phyloP scores from a whole-genome alignment of 1,140 invertebrate genomes.

The Lucilia cuprina region DNA sequence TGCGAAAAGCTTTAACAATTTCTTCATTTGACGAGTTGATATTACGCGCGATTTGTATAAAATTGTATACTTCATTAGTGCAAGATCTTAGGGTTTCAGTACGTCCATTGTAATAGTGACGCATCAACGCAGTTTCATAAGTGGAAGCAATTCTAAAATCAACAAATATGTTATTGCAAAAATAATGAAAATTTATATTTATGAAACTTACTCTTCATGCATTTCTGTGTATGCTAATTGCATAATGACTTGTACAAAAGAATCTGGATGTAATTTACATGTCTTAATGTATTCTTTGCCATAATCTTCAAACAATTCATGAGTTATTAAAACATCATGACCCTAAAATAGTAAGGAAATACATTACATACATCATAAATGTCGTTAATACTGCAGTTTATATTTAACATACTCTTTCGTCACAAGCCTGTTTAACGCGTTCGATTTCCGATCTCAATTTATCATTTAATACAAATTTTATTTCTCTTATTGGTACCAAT shows the following conservation, averaged over 20 bases:
- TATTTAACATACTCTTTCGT: conserved; percentile 45
- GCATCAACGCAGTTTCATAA: conserved; percentile 67
- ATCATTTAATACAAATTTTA: conserved; percentile 55
- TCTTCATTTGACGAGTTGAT: conserved; percentile 43
- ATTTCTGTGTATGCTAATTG: conserved; percentile 69
- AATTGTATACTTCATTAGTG: conserved; percentile 59
- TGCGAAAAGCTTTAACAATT: conserved; percentile 51
- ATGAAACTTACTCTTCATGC: conserved; percentile 36
- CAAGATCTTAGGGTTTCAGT: conserved; percentile 66
- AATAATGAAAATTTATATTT: neutral
- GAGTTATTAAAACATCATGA: conserved; percentile 59
- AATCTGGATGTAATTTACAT: conserved; percentile 68
- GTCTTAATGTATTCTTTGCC: conserved; percentile 66
- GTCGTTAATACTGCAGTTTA: neutral
- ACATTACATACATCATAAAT: neutral
- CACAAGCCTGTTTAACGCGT: conserved; percentile 48
- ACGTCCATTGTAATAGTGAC: conserved; percentile 65
- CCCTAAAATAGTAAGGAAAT: conserved; percentile 54
- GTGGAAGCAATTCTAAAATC: conserved; percentile 63
- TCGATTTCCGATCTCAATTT: conserved; percentile 49
- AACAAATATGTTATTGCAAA: neutral
- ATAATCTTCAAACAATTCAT: conserved; percentile 63
- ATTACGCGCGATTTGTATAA: conserved; percentile 61
- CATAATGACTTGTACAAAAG: conserved; percentile 71
- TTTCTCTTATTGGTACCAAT: conserved; percentile 43